Evolutionary conservation across 2,797 vertebrate genomes (phyloP), one percentile per base, ranked within the genome.

Genomic region (Gouania willdenowi): DNA sequence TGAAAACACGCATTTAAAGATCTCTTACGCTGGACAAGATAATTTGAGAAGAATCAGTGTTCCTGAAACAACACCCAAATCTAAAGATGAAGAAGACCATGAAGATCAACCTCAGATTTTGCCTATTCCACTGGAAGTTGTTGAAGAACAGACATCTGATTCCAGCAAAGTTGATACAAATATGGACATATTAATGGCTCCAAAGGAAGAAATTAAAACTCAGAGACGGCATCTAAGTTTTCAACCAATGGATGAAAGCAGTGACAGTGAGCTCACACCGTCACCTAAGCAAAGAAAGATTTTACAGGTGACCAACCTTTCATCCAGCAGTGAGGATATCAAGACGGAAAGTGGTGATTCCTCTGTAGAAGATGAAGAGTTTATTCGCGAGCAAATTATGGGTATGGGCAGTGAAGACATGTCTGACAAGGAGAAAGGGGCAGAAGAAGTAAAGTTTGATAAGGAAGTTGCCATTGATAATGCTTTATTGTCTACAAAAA

Each of bases 271-370:
- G 64, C 29, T 88, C 30, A 94, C 94, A 3, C 92, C 91, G 26
- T 95, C 95, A 3, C 93, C 93, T 37, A 63, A 89, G 4, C 90
- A 86, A 28, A 90, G 88, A 45, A 92, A 84, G 79, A 87, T 75
- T 50, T 56, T 83, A 19, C 85, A 89, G 64, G 41, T 90, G 6
- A 91, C 80, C 30, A 51, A 86, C 45, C 59, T 88, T 48, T 93
- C 94, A 25, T 95, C 94, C 4, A 94, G 93, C 69, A 97, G 92
- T 56, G 94, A 97, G 30, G 94, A 98, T 2, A 87, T 90, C 42
- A 94, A 94, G 82, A 88, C 79, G 34, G 93, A 94, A 37, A 93
- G 93, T 20, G 91, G 91, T 41, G 92, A 92, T 41, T 95, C 93
- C 22, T 93, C 91, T 4, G 83, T 86, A 12, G 94, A 96, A 31